phyloP scores from a whole-genome alignment of 2,797 vertebrate genomes.

The Cossypha polioptera region DNA sequence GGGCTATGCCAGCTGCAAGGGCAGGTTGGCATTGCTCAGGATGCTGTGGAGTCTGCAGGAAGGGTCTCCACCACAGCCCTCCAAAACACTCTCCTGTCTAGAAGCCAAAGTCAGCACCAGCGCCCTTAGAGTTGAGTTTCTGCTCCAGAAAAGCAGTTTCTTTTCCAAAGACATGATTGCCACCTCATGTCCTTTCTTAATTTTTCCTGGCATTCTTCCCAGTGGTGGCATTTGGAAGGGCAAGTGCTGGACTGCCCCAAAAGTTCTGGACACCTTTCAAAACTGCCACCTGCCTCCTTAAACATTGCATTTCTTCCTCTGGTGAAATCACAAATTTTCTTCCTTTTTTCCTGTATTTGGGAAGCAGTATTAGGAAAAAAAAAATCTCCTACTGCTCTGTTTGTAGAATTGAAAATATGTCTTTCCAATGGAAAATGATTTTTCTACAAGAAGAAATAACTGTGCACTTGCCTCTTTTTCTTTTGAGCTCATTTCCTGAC shows the following conservation, averaged over 20 bases:
- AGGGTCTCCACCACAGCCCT: neutral
- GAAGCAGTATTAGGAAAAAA: neutral
- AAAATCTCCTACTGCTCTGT: neutral
- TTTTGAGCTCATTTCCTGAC: neutral
- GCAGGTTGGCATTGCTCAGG: fast-evolving
- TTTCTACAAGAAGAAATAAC: neutral
- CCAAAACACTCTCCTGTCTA: neutral
- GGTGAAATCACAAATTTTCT: neutral
- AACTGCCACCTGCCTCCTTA: neutral
- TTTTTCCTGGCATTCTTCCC: neutral
- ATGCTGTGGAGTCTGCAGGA: neutral
- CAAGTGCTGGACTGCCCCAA: neutral
- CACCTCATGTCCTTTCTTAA: neutral
- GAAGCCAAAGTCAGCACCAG: neutral
- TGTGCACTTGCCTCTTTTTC: neutral
- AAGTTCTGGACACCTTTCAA: neutral
- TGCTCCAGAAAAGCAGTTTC: neutral
- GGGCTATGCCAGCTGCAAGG: neutral
- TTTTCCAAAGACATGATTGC: neutral
- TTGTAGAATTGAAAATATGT: neutral
- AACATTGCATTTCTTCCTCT: neutral
- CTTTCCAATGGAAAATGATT: neutral
- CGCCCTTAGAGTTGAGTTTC: neutral
- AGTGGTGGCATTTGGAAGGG: neutral
- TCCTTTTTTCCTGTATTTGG: neutral